phyloP scores from a whole-genome alignment of 35 echinoderm and acorn worm species.

The Amphiura filiformis region DNA sequence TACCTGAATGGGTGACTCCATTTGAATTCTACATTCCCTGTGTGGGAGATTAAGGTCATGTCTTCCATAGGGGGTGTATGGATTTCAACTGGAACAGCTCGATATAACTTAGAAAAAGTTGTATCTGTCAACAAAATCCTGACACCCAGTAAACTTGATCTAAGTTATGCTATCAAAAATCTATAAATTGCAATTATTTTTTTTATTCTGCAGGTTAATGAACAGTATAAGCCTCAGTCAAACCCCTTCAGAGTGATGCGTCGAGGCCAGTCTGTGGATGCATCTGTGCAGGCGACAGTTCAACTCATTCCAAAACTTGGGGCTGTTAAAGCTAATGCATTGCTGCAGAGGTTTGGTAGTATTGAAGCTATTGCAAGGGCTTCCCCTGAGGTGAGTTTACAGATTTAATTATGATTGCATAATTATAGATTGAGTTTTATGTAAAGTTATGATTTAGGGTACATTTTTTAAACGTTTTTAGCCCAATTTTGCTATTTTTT shows the following conservation, averaged over 20 bases:
- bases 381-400: constrained; percentile 38
- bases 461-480: neutral
- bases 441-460: neutral
- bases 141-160: neutral
- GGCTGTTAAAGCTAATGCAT: constrained; percentile 73
- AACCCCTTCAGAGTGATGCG: constrained; percentile 77
- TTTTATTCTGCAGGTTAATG: constrained; percentile 60
- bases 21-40: no score
- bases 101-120: neutral
- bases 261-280: constrained; percentile 36
- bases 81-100: no score
- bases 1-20: no score
- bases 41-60: no score
- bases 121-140: neutral
- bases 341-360: constrained; percentile 78
- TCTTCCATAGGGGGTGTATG: no score
- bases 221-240: constrained; percentile 78
- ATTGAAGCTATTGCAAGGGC: constrained; percentile 63
- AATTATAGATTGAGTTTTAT: neutral
- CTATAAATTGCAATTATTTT: neutral
- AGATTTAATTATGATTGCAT: neutral
- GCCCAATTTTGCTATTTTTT: neutral
- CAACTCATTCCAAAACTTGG: constrained; percentile 88
- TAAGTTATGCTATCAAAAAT: neutral
- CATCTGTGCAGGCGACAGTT: constrained; percentile 51